Conservation (phyloP, 2,113 vertebrate genomes). For the Corydoras maculifer region DNA sequence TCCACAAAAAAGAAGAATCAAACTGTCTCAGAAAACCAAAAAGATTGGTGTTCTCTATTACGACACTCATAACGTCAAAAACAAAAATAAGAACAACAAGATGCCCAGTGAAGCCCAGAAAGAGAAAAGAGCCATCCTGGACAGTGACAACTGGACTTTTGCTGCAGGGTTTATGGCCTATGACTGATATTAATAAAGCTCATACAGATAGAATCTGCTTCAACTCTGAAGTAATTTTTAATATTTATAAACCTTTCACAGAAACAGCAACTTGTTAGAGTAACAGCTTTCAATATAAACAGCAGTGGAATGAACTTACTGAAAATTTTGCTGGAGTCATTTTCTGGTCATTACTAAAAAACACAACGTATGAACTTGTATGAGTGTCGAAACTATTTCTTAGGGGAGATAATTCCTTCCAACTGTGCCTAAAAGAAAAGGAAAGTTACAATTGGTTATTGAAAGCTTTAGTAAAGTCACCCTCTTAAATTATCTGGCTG, state of each 20-base stretch:
- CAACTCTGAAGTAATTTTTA: conserved; percentile 28
- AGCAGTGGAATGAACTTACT: too few species aligned
- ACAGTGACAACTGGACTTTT: conserved; percentile 30
- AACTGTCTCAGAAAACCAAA: conserved; percentile 73
- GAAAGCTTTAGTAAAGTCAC: too few species aligned
- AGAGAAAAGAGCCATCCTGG: conserved; percentile 60
- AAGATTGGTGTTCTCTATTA: conserved; percentile 92
- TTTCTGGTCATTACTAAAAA: too few species aligned
- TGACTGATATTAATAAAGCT: conserved; percentile 33
- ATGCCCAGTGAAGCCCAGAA: conserved; percentile 59
- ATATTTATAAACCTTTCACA: neutral
- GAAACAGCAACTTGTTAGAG: conserved; percentile 3
- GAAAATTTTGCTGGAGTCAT: too few species aligned
- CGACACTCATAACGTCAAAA: conserved; percentile 96
- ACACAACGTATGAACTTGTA: too few species aligned
- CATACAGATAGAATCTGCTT: conserved; percentile 18
- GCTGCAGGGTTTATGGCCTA: neutral
- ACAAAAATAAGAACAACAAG: conserved; percentile 89
- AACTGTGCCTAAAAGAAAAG: conserved; percentile 76
- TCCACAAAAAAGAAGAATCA: conserved; percentile 77
- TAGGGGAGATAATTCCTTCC: conserved; percentile 73
- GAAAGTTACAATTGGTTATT: neutral
- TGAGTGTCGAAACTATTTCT: conserved; percentile 60
- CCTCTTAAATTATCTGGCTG: too few species aligned
- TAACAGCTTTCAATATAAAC: too few species aligned